Evolutionary conservation across 2,888 invertebrate genomes (phyloP).

Genomic region (Ommatoiulus sabulosus): DNA sequence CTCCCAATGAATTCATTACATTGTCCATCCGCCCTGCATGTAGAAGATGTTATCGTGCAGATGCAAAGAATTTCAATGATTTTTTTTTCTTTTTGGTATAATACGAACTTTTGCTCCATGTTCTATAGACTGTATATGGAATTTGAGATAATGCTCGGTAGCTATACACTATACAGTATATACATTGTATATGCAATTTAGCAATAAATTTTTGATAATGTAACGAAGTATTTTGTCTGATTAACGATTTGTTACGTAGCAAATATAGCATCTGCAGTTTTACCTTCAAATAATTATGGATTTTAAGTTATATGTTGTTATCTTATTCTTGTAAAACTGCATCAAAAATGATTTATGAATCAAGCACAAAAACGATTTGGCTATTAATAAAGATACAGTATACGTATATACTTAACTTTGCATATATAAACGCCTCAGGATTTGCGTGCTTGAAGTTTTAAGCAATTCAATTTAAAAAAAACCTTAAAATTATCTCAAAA

Average conservation of each 20-base stretch:
- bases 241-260: too few relatives aligned
- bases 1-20: background rate
- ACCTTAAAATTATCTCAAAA: background rate
- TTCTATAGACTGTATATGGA: background rate
- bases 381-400: background rate
- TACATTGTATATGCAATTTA: background rate
- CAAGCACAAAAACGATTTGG: background rate
- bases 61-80: background rate
- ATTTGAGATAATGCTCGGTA: too few relatives aligned
- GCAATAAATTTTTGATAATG: too few relatives aligned
- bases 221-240: background rate
- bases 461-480: background rate
- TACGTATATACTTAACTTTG: background rate
- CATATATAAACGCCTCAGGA: background rate
- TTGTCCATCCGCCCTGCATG: background rate
- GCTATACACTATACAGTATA: background rate
- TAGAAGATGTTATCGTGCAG: background rate
- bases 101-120: background rate
- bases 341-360: background rate
- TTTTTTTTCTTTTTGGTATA: background rate
- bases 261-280: too few relatives aligned
- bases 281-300: background rate
- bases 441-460: background rate
- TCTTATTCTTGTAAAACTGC: too few relatives aligned
- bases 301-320: background rate